A percentile compares a stretch with the other conserved stretches of the same genome.
Conservation (phyloP, 2,113 vertebrate genomes). For the Scomber japonicus region DNA sequence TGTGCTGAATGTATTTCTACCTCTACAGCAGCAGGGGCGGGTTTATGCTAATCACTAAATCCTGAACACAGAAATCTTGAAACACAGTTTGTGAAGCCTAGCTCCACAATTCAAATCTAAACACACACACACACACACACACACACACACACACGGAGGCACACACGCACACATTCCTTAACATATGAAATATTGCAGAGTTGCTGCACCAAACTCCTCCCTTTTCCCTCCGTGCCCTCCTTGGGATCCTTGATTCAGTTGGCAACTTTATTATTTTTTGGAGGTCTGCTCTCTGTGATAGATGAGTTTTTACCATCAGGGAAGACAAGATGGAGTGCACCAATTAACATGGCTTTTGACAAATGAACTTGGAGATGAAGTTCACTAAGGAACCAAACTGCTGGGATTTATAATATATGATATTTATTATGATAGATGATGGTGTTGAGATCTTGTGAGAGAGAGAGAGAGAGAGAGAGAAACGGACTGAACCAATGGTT, state of each 20-base stretch:
- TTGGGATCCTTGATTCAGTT: constrained; percentile 40
- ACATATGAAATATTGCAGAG: not conserved
- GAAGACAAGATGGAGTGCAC: constrained; percentile 68
- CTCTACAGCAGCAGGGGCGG: too few relatives aligned
- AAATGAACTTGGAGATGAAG: constrained; percentile 63
- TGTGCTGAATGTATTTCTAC: too few relatives aligned
- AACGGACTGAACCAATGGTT: constrained; percentile 22
- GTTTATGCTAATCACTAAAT: too few relatives aligned
- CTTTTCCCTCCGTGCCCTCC: not conserved
- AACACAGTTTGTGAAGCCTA: too few relatives aligned
- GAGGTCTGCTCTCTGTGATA: constrained; percentile 33
- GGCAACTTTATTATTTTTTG: not conserved
- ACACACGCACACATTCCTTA: not conserved
- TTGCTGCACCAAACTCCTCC: not conserved
- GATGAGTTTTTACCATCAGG: constrained; percentile 60
- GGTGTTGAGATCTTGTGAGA: not conserved
- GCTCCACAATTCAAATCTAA: too few relatives aligned
- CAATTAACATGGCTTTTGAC: constrained; percentile 71
- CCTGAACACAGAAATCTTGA: too few relatives aligned
- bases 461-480: not conserved
- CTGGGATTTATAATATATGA: constrained; percentile 59
- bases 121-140: not conserved
- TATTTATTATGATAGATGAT: constrained; percentile 67
- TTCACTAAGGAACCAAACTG: constrained; percentile 51
- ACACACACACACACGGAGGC: not conserved